These are phyloP conservation scores for Trichopoda pennipes DNA, from an alignment of 2,888 invertebrate genomes.

Conservation along the genomic window DNA sequence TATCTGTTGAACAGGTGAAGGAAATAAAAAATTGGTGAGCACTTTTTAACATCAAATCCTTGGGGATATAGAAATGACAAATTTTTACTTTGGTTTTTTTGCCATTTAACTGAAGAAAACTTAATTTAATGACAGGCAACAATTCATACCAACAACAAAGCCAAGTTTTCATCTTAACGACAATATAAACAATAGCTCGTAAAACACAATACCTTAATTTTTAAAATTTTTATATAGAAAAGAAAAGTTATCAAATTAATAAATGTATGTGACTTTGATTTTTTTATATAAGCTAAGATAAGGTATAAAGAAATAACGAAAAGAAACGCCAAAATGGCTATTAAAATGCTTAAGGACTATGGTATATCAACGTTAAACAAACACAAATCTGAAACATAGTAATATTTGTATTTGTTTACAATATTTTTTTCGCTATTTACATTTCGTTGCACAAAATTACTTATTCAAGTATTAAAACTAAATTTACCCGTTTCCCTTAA, in stretches of 20 bases:
- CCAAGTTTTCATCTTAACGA: slow-evolving; percentile 19
- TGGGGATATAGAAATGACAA: slow-evolving; percentile 53
- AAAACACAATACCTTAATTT: neutral
- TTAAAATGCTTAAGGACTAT: neutral
- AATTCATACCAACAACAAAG: slow-evolving; percentile 3
- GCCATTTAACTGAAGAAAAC: slow-evolving; percentile 16
- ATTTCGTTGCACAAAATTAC: neutral
- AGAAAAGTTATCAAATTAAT: slow-evolving; percentile 16
- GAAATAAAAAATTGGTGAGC: slow-evolving; percentile 34
- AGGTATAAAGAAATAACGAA: neutral
- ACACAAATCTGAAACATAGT: neutral
- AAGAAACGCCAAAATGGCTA: neutral
- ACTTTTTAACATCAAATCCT: slow-evolving; percentile 55
- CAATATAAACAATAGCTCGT: slow-evolving; percentile 14
- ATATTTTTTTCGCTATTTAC: too few relatives aligned
- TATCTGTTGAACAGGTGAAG: slow-evolving; percentile 58
- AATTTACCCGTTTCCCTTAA: too few relatives aligned
- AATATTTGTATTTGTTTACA: too few relatives aligned
- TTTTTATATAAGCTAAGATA: neutral
- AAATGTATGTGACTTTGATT: slow-evolving; percentile 31
- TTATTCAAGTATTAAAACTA: too few relatives aligned
- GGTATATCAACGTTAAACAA: neutral
- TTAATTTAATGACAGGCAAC: slow-evolving; percentile 49
- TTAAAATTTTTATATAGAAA: neutral
- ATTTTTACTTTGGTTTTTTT: slow-evolving; percentile 44